A percentile compares a stretch with the other conserved stretches of the same genome.
phyloP scores from a whole-genome alignment of 1,140 invertebrate species.

The Euschistus heros region DNA sequence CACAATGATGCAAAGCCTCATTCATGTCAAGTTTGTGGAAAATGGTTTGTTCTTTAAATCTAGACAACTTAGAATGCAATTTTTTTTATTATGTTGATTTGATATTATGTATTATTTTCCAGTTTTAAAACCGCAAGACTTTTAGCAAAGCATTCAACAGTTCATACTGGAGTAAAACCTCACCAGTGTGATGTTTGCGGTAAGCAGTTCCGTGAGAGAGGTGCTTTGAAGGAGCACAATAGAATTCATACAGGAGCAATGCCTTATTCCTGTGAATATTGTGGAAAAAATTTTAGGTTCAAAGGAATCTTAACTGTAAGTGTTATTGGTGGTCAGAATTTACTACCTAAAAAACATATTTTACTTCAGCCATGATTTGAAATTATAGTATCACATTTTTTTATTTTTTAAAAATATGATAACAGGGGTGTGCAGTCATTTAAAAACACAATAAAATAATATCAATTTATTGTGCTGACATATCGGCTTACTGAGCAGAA shows the following conservation, averaged over 20 bases:
- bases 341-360: too few relatives aligned
- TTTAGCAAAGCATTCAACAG: conserved; percentile 45
- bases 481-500: too few relatives aligned
- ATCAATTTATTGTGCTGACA: too few relatives aligned
- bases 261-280: conserved; percentile 62
- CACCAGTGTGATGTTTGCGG: conserved; percentile 65
- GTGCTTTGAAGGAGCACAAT: conserved; percentile 48
- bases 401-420: too few relatives aligned
- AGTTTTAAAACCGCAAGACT: conserved; percentile 44
- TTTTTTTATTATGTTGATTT: neutral
- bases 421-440: too few relatives aligned
- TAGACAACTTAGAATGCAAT: neutral
- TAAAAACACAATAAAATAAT: too few relatives aligned
- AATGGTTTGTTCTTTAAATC: conserved; percentile 20
- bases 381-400: too few relatives aligned
- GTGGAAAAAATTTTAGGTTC: conserved; percentile 57
- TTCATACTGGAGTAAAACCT: conserved; percentile 58
- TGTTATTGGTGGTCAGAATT: too few relatives aligned
- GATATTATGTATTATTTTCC: conserved; percentile 1
- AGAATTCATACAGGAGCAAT: conserved; percentile 75
- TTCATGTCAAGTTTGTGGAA: conserved; percentile 28
- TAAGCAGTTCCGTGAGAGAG: conserved; percentile 53
- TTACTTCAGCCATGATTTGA: too few relatives aligned
- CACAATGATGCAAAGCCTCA: conserved; percentile 46
- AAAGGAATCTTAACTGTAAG: conserved; percentile 34